Evolutionary conservation across 2,888 invertebrate species (phyloP).

Genomic region (Agrotis clavis): DNA sequence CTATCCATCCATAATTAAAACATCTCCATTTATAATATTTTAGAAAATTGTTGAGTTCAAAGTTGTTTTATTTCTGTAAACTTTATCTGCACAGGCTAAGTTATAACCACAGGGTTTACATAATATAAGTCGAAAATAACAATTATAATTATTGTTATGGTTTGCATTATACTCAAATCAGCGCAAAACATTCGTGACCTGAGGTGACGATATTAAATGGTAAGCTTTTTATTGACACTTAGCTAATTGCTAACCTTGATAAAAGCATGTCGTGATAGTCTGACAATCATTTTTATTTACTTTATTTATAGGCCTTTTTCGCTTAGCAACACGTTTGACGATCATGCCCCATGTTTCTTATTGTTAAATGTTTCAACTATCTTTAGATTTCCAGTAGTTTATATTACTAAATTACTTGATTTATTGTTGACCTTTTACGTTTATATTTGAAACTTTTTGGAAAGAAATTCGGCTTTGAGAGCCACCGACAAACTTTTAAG

Average conservation of each 20-base stretch:
- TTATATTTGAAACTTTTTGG: neutral
- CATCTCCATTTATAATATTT: too few relatives aligned
- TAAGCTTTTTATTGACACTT: constrained; percentile 46
- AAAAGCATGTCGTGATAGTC: constrained; percentile 27
- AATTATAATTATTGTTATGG: too few relatives aligned
- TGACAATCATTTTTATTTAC: neutral
- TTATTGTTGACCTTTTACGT: neutral
- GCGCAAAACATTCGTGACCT: neutral
- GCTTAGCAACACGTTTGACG: neutral
- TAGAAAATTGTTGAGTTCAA: too few relatives aligned
- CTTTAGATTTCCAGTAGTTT: neutral
- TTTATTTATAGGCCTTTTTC: too few relatives aligned
- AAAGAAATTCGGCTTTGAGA: constrained; percentile 29
- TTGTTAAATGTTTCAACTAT: neutral
- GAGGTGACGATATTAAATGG: neutral
- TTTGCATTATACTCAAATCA: too few relatives aligned
- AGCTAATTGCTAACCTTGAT: constrained; percentile 31
- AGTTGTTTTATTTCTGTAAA: too few relatives aligned
- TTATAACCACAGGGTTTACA: too few relatives aligned
- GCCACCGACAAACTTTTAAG: constrained; percentile 48
- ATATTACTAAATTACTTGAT: neutral
- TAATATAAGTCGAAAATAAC: too few relatives aligned
- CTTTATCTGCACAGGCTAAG: too few relatives aligned
- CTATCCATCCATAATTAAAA: too few relatives aligned
- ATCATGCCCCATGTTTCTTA: neutral